Evolutionary conservation across 2,797 vertebrate species (phyloP).

Genomic region (Manis crassicaudata): DNA sequence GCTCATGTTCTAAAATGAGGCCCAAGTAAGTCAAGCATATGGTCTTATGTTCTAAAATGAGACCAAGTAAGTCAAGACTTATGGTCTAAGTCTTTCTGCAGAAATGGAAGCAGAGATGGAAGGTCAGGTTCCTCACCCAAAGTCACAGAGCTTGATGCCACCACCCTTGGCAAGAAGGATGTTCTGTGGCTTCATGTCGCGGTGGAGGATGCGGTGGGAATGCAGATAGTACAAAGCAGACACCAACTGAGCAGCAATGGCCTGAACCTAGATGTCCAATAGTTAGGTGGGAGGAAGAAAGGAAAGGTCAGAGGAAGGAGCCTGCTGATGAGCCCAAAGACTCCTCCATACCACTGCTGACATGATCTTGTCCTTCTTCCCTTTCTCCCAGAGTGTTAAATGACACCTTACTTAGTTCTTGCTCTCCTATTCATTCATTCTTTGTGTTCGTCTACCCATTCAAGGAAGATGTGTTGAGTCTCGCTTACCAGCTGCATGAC

Average conservation of each 20-base stretch:
- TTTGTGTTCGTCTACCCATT: conserved; percentile 42
- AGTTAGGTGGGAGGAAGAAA: not conserved
- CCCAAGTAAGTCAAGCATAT: not conserved
- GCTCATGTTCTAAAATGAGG: conserved; percentile 14
- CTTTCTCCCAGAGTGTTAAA: not conserved
- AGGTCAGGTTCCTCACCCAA: conserved; percentile 89
- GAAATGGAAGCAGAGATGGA: not conserved
- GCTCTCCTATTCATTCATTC: not conserved
- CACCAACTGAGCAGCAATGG: conserved; percentile 95
- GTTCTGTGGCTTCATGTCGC: conserved; percentile 99
- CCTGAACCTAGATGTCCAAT: conserved; percentile 87
- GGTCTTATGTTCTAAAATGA: conserved; percentile 21
- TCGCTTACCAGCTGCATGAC: not conserved
- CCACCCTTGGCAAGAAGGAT: conserved; percentile 95
- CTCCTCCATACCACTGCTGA: not conserved
- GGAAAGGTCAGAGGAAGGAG: not conserved
- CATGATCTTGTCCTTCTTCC: not conserved
- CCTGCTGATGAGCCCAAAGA: not conserved
- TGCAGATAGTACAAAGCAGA: conserved; percentile 98
- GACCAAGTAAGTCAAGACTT: not conserved
- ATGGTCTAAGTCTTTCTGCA: not conserved
- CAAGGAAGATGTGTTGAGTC: not conserved
- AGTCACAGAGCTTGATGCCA: conserved; percentile 97
- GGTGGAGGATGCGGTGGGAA: conserved; percentile 97
- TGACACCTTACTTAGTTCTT: not conserved